Percentiles rank a stretch among this genome's conserved stretches.
These are phyloP conservation scores for Archivesica marissinica DNA, from an alignment of 1,140 invertebrate species.

Conservation along the genomic window DNA sequence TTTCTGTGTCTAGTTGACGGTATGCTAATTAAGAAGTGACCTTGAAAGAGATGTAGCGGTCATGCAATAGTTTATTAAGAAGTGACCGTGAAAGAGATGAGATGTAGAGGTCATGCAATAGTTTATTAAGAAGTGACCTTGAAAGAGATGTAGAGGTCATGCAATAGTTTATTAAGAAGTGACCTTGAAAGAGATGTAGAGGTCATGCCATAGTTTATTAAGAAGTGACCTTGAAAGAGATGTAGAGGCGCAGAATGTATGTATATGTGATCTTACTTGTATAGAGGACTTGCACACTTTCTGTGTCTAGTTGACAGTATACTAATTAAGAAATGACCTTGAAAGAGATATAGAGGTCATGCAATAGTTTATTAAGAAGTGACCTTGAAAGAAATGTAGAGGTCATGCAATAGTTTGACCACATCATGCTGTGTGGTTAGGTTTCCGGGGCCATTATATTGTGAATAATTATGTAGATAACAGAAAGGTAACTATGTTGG, in stretches of 20 bases:
- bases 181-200: not conserved
- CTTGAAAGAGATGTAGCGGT: too few species aligned
- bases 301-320: too few species aligned
- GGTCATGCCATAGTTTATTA: not conserved
- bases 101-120: not conserved
- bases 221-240: not conserved
- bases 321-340: too few species aligned
- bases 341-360: too few species aligned
- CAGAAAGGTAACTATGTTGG: too few species aligned
- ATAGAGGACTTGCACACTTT: too few species aligned
- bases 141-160: too few species aligned
- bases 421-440: not conserved
- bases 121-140: not conserved
- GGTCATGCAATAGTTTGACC: not conserved
- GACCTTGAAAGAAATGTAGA: not conserved
- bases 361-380: not conserved
- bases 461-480: not conserved
- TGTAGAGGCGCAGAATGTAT: too few species aligned
- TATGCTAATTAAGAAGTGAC: too few species aligned
- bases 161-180: not conserved
- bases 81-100: not conserved
- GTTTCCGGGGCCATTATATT: slow-evolving; percentile 21
- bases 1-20: too few species aligned
- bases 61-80: not conserved
- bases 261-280: too few species aligned